phyloP scores from a whole-genome alignment of 2,113 vertebrate species.

The Forbesichthys agassizii region DNA sequence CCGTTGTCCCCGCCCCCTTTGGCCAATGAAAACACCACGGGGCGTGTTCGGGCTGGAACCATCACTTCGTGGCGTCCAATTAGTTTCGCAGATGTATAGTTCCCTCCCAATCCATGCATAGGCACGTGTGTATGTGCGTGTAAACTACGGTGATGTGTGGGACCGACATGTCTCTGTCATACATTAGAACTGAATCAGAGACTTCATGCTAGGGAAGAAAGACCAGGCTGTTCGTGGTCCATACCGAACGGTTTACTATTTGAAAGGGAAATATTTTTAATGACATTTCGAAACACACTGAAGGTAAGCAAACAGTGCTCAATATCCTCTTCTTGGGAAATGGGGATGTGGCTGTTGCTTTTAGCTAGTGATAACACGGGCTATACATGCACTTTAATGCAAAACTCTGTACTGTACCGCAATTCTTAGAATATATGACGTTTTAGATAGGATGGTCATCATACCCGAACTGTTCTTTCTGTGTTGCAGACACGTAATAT shows the following conservation, averaged over 20 bases:
- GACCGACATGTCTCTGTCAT: slow-evolving; percentile 9
- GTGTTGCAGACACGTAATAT: too few relatives aligned
- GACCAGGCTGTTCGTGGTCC: neutral
- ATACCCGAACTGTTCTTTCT: too few relatives aligned
- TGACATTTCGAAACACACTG: neutral
- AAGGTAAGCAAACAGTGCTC: slow-evolving; percentile 44
- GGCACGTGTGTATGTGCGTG: slow-evolving; percentile 73
- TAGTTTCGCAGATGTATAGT: neutral
- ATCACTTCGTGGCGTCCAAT: slow-evolving; percentile 29
- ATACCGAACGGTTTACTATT: neutral
- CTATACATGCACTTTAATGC: neutral
- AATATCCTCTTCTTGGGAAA: neutral
- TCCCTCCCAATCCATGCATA: slow-evolving; percentile 9
- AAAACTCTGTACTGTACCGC: neutral
- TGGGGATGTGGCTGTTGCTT: neutral
- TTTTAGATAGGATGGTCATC: neutral
- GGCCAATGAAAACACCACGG: slow-evolving; percentile 39
- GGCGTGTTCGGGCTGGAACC: slow-evolving; percentile 12
- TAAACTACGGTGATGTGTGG: slow-evolving; percentile 37
- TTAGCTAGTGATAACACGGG: neutral
- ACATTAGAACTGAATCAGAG: slow-evolving; percentile 4
- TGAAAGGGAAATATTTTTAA: neutral
- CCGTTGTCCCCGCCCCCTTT: slow-evolving; percentile 25
- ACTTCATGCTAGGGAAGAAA: neutral
- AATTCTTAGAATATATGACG: neutral